These are phyloP conservation scores for Microvelia longipes DNA, from an alignment of 1,140 invertebrate genomes.

Conservation along the genomic window DNA sequence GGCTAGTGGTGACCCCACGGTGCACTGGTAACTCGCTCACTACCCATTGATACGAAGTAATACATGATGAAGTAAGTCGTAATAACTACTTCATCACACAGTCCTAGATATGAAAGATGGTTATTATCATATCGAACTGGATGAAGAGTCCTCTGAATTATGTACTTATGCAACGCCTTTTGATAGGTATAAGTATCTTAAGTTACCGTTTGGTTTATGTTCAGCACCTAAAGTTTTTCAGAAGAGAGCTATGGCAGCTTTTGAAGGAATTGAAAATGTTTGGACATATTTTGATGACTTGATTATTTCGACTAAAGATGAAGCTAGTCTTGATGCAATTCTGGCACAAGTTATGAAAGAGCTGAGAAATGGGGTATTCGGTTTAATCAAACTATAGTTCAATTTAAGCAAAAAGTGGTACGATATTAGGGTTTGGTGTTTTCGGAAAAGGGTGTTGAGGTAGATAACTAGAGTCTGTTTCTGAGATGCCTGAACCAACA, in stretches of 20 bases:
- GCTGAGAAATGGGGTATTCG: slow-evolving; percentile 26
- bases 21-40: no score
- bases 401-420: slow-evolving; percentile 28
- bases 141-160: slow-evolving; percentile 18
- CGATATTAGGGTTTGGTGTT: slow-evolving; percentile 28
- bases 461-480: slow-evolving; percentile 28
- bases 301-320: slow-evolving; percentile 17
- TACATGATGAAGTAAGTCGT: no score
- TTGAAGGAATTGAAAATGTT: slow-evolving; percentile 16
- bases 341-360: slow-evolving; percentile 23
- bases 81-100: no score
- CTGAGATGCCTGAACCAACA: slow-evolving; percentile 24
- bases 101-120: slow-evolving; percentile 21
- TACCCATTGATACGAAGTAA: no score
- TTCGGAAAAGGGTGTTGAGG: slow-evolving; percentile 25
- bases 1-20: no score
- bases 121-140: slow-evolving; percentile 19
- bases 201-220: slow-evolving; percentile 27
- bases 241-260: slow-evolving; percentile 9
- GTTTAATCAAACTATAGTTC: slow-evolving; percentile 21
- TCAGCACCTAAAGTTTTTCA: slow-evolving; percentile 3
- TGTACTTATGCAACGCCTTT: slow-evolving; percentile 23
- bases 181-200: slow-evolving; percentile 25
- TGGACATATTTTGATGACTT: slow-evolving; percentile 28
- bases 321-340: slow-evolving; percentile 19